Evolutionary conservation across 1,140 invertebrate species (phyloP), one percentile per base, ranked within the genome.

Genomic region (Anastrepha obliqua): DNA sequence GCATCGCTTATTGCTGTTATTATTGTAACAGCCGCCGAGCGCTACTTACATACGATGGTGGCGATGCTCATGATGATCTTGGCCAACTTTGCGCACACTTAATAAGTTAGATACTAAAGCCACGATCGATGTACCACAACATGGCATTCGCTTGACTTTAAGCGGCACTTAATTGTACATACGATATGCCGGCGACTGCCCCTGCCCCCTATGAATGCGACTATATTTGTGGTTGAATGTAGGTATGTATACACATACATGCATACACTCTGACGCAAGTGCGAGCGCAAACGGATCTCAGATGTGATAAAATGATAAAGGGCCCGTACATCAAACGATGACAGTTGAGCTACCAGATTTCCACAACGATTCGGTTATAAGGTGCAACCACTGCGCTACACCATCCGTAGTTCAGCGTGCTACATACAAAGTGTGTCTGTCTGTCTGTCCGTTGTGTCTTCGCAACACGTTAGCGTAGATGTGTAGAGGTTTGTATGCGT

Each of bases 271-370:
- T 86, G 86, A 86, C 60, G 74, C 78, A 85, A 87, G 87, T 88
- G 60, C 87, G 60, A 86, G 58, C 60, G 9, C 86, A 64, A 47
- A 59, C 58, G 59, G 29, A 59, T 55, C 65, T 89, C 89, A 92
- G 91, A 92, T 92, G 91, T 91, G 91, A 91, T 92, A 92, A 81
- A 81, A 92, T 92, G 91, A 92, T 92, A 92, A 92, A 92, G 91
- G 90, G 91, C 88, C 90, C 90, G 90, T 91, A 92, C 91, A 92
- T 92, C 91, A 92, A 92, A 92, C 91, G 91, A 90, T 92, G 91
- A 92, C 91, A 92, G 91, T 92, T 89, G 74, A 89, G 91, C 91
- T 92, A 92, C 91, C 91, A 92, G 91, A 92, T 91, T 92, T 92
- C 91, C 39, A 44, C 44, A 42, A 81, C 74, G 47, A 81, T 81